Conservation (phyloP, 2,888 invertebrate species). For the Xylota sylvarum region DNA sequence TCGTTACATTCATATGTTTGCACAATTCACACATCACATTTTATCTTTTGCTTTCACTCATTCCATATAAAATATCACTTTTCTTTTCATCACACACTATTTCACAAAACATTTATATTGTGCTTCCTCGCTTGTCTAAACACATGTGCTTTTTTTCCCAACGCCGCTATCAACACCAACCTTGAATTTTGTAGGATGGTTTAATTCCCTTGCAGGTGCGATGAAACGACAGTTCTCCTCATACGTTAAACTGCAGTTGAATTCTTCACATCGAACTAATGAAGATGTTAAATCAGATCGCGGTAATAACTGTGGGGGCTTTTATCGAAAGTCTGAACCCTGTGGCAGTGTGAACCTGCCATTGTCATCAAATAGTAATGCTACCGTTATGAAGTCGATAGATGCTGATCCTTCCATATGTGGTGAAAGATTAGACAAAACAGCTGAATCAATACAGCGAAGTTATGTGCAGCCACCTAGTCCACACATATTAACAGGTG, state of each 20-base stretch:
- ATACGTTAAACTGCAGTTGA: conserved; percentile 92
- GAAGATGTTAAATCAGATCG: conserved; percentile 43
- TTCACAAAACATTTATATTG: background rate
- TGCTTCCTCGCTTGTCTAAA: conserved; percentile 41
- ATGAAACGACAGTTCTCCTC: conserved; percentile 93
- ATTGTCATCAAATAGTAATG: conserved; percentile 43
- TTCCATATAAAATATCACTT: background rate
- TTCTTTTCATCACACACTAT: background rate
- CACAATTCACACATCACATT: conserved; percentile 12
- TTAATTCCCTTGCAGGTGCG: conserved; percentile 89
- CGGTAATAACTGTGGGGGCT: conserved; percentile 17
- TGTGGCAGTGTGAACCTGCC: conserved; percentile 28
- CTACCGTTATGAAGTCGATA: conserved; percentile 44
- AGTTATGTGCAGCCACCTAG: conserved; percentile 78
- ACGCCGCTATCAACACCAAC: conserved; percentile 55
- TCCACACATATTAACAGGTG: conserved; percentile 81
- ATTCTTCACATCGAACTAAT: conserved; percentile 78
- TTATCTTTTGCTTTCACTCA: background rate
- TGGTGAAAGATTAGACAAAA: conserved; percentile 36
- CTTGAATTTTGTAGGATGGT: conserved; percentile 85
- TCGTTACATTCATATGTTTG: background rate
- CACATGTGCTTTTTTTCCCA: conserved; percentile 58
- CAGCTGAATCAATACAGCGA: conserved; percentile 28
- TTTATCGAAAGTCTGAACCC: conserved; percentile 36
- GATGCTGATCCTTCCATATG: conserved; percentile 19